These are phyloP conservation scores for Onychostruthus taczanowskii DNA, from an alignment of 2,113 vertebrate genomes.

Conservation along the genomic window DNA sequence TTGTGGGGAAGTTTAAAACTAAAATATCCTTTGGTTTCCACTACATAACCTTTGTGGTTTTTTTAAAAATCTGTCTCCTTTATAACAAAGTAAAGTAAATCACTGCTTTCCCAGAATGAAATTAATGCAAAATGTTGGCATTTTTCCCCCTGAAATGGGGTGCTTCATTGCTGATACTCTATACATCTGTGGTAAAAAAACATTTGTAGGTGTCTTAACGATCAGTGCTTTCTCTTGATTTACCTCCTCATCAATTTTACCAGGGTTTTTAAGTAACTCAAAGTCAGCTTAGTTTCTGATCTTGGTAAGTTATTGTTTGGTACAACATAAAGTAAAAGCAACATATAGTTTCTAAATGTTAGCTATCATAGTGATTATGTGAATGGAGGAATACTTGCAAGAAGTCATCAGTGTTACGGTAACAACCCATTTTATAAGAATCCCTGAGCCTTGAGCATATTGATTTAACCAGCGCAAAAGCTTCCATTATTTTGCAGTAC, in stretches of 20 bases:
- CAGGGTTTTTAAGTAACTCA: not conserved
- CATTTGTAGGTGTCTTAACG: not conserved
- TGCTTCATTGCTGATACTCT: not conserved
- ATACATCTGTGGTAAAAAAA: not conserved
- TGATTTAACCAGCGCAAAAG: conserved; percentile 30
- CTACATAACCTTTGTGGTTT: not conserved
- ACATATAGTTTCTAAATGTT: not conserved
- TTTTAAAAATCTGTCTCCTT: not conserved
- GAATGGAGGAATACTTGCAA: conserved; percentile 1
- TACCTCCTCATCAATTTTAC: not conserved
- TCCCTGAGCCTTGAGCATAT: conserved; percentile 9
- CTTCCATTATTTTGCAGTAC: conserved; percentile 34
- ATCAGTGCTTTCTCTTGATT: not conserved
- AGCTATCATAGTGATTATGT: not conserved
- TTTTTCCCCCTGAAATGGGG: not conserved
- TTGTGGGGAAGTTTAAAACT: not conserved
- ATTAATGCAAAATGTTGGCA: not conserved
- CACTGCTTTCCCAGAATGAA: not conserved
- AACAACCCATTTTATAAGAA: conserved; percentile 34
- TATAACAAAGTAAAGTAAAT: not conserved
- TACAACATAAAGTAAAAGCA: not conserved
- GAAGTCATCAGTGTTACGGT: not conserved
- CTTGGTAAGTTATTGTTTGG: not conserved
- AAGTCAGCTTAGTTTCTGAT: not conserved
- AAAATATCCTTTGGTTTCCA: not conserved